phyloP scores from a whole-genome alignment of 2,797 vertebrate species.

The Typhlichthys subterraneus region DNA sequence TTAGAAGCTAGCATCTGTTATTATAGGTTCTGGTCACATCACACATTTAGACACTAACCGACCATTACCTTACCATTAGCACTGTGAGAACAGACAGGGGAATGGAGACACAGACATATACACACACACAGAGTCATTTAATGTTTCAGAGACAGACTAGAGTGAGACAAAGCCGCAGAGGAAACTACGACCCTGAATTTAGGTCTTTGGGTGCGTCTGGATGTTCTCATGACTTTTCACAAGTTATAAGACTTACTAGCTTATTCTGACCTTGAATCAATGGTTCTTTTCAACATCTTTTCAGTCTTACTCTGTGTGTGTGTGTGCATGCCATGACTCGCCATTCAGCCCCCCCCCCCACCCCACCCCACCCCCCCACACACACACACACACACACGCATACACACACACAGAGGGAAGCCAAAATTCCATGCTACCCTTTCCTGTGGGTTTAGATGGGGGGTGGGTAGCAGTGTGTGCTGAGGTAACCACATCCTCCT shows the following conservation, averaged over 20 bases:
- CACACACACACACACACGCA: not conserved
- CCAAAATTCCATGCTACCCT: conserved; percentile 1
- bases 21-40: conserved; percentile 30
- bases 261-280: conserved; percentile 43
- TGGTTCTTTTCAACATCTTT: conserved; percentile 55
- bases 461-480: conserved; percentile 46
- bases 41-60: conserved; percentile 40
- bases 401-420: conserved; percentile 1
- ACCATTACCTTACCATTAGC: conserved; percentile 32
- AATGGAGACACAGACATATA: not conserved
- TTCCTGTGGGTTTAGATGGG: conserved; percentile 32
- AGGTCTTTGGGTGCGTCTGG: not conserved
- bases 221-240: conserved; percentile 13
- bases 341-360: not conserved
- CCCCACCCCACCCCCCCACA: no score
- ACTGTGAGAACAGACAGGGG: not conserved
- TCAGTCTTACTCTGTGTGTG: conserved; percentile 26
- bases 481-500: conserved; percentile 67
- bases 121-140: not conserved
- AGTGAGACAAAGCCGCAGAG: no score
- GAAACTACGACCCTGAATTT: no score
- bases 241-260: conserved; percentile 22
- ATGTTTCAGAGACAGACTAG: not conserved
- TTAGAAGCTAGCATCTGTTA: conserved; percentile 15
- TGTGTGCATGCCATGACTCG: not conserved